phyloP scores from a whole-genome alignment of 2,113 vertebrate genomes.

The Cichladusa arquata region DNA sequence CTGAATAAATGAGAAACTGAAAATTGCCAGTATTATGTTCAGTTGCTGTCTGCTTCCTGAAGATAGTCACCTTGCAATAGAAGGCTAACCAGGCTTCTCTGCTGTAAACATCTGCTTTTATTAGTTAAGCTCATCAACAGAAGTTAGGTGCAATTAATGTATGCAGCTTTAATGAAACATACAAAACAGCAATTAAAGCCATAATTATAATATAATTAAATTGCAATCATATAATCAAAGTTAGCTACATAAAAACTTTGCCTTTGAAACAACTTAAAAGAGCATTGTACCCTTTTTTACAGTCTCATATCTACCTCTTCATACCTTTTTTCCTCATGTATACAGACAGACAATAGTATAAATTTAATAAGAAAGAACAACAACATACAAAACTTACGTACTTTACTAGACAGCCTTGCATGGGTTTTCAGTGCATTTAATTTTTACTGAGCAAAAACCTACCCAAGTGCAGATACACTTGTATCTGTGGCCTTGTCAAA shows the following conservation, averaged over 20 bases:
- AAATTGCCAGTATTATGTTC: background rate
- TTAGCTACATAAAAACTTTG: conserved; percentile 44
- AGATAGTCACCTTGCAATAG: conserved; percentile 50
- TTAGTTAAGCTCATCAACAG: conserved; percentile 67
- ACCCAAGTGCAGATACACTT: background rate
- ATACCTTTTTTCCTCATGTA: background rate
- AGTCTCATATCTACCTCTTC: background rate
- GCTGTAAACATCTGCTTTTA: conserved; percentile 61
- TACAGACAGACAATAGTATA: background rate
- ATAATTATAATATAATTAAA: conserved; percentile 69
- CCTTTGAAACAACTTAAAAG: conserved; percentile 54
- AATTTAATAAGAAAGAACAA: background rate
- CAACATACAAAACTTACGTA: background rate
- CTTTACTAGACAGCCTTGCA: background rate
- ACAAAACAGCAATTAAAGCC: conserved; percentile 57
- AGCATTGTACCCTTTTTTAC: background rate
- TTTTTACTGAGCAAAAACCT: background rate
- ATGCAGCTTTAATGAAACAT: conserved; percentile 67
- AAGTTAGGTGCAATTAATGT: conserved; percentile 62
- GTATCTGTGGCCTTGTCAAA: background rate
- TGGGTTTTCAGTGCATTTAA: background rate
- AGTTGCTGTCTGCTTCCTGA: background rate
- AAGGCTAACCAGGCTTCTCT: conserved; percentile 12
- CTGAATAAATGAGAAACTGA: background rate
- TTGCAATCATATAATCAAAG: conserved; percentile 63